phyloP scores from a whole-genome alignment of 2,113 vertebrate genomes.

The Bolborhynchus lineola region DNA sequence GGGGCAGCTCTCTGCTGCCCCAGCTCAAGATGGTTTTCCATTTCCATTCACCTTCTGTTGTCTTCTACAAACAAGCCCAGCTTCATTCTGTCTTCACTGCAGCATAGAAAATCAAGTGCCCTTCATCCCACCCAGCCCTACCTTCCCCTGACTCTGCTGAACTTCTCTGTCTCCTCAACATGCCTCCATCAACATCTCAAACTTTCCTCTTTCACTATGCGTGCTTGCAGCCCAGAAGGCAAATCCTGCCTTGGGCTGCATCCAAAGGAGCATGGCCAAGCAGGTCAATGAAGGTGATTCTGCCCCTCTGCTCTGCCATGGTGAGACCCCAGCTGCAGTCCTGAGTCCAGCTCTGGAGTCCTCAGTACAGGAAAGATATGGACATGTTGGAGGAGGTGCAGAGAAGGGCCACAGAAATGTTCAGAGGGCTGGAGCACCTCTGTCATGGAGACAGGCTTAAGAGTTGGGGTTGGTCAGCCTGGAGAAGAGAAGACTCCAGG shows the following conservation, averaged over 20 bases:
- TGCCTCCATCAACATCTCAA: background rate
- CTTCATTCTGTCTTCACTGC: background rate
- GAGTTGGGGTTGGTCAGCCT: background rate
- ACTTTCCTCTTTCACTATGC: background rate
- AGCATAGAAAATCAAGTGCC: background rate
- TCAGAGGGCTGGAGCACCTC: background rate
- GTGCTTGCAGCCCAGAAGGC: background rate
- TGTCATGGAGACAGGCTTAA: background rate
- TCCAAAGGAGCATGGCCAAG: background rate
- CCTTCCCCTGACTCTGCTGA: background rate
- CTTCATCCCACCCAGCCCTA: background rate
- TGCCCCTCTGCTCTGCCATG: background rate
- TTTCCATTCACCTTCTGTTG: background rate
- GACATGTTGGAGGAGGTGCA: background rate
- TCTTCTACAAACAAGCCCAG: background rate
- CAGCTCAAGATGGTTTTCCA: background rate
- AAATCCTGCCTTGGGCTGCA: background rate
- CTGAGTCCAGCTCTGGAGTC: background rate
- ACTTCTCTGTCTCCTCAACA: background rate
- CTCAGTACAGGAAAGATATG: background rate
- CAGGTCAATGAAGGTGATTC: background rate
- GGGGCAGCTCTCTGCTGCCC: background rate
- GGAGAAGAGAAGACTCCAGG: background rate
- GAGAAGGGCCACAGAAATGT: background rate
- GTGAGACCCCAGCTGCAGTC: background rate